Evolutionary conservation across 1,140 invertebrate genomes (phyloP).

Genomic region (Branchinecta lindahli): DNA sequence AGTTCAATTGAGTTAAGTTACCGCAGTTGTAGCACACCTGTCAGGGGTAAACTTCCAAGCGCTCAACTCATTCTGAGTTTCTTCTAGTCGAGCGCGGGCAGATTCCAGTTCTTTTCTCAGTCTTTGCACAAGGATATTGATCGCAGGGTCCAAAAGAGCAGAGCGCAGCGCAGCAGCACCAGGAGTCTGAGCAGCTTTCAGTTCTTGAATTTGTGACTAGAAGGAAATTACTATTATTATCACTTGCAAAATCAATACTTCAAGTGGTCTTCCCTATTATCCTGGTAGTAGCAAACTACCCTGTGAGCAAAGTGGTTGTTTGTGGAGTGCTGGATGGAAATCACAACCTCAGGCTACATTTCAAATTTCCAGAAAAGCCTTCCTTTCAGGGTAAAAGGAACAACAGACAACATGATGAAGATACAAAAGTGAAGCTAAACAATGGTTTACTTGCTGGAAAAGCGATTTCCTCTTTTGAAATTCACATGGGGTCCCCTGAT

Average conservation of each 20-base stretch:
- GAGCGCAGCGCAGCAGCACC: conserved; percentile 57
- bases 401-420: no score
- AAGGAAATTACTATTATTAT: conserved; percentile 23
- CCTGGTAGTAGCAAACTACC: background rate
- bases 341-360: no score
- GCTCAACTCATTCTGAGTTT: conserved; percentile 91
- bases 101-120: conserved; percentile 78
- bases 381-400: no score
- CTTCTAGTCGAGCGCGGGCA: conserved; percentile 77
- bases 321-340: background rate
- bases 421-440: no score
- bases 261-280: background rate
- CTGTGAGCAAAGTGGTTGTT: background rate
- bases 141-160: conserved; percentile 80
- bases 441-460: no score
- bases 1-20: no score
- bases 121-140: conserved; percentile 82
- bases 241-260: background rate
- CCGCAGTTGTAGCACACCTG: conserved; percentile 40
- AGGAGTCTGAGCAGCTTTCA: conserved; percentile 63
- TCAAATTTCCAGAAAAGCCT: no score
- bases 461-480: no score
- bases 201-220: conserved; percentile 79
- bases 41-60: conserved; percentile 99
- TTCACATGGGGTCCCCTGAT: no score